phyloP scores from a whole-genome alignment of 2,797 vertebrate species.

The Etheostoma nigrum region DNA sequence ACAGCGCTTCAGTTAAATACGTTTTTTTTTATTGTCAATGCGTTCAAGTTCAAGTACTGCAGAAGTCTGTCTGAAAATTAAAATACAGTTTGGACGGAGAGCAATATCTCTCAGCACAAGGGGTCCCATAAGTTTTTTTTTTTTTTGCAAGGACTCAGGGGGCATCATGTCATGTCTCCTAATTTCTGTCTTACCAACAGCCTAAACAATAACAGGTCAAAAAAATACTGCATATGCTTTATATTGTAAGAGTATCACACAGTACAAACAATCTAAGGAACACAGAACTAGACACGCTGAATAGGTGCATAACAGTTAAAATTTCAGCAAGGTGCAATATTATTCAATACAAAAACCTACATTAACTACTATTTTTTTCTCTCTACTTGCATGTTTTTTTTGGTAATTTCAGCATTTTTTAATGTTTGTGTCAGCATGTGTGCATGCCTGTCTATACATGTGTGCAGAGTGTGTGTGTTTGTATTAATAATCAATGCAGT shows the following conservation, averaged over 20 bases:
- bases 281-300: not conserved
- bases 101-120: not conserved
- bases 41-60: not conserved
- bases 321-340: not conserved
- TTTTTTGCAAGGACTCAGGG: not conserved
- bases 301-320: not conserved
- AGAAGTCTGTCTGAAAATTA: not conserved
- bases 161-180: not conserved
- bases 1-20: not conserved
- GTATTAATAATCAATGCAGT: conserved; percentile 69
- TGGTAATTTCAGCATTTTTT: conserved; percentile 33
- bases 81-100: no score
- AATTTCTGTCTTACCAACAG: not conserved
- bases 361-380: not conserved
- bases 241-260: not conserved
- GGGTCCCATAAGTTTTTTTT: no score
- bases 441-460: conserved; percentile 19
- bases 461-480: conserved; percentile 45
- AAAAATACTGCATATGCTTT: not conserved
- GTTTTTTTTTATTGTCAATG: not conserved
- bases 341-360: not conserved
- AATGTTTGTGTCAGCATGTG: conserved; percentile 37
- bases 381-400: not conserved
- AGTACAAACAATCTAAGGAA: not conserved
- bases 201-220: no score